Evolutionary conservation across 2,797 vertebrate genomes (phyloP).

Genomic region (Myotis pilosus): DNA sequence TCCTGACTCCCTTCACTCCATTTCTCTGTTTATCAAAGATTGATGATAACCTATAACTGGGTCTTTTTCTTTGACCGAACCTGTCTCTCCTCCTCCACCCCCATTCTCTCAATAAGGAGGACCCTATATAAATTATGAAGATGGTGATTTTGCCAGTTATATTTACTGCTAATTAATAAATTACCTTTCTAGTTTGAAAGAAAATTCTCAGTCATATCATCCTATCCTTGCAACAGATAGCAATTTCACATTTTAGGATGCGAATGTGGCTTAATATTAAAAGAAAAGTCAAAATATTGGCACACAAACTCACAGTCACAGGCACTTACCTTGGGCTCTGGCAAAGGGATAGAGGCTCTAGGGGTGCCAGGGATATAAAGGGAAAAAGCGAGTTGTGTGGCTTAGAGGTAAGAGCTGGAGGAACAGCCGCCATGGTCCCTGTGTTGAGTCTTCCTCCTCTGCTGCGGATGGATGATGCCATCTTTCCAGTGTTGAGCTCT

Average conservation of each 20-base stretch:
- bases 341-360: background rate
- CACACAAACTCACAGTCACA: background rate
- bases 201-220: background rate
- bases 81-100: background rate
- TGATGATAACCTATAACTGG: background rate
- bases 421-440: background rate
- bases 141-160: background rate
- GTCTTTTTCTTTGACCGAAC: background rate
- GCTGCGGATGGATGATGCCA: background rate
- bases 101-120: background rate
- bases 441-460: too few relatives aligned
- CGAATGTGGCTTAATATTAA: conserved; percentile 29
- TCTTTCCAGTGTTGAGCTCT: background rate
- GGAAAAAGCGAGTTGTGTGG: background rate
- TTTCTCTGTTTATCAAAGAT: conserved; percentile 32
- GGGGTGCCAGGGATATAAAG: background rate
- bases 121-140: background rate
- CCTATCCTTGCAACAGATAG: background rate
- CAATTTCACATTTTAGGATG: conserved; percentile 42
- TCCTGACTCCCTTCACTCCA: background rate
- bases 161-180: background rate
- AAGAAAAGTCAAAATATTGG: background rate
- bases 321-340: background rate
- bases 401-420: background rate
- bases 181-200: background rate